A percentile compares a stretch with the other conserved stretches of the same genome.
These are phyloP conservation scores for Drosophila mauritiana DNA, from an alignment of 1,140 invertebrate genomes.

Conservation along the genomic window DNA sequence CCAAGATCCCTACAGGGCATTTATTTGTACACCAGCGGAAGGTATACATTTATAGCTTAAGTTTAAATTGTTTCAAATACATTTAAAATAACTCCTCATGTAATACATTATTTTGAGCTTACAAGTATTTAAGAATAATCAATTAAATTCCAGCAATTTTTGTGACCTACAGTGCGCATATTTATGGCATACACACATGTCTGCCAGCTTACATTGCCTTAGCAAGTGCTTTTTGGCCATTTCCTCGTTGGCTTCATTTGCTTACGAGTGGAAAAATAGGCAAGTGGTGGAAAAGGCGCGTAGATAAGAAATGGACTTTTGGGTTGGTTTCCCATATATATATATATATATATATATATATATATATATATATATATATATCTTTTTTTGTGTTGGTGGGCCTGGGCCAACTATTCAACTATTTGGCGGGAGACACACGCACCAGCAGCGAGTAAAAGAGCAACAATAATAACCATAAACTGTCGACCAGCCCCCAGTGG, in stretches of 20 bases:
- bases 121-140: too few relatives aligned
- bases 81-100: too few relatives aligned
- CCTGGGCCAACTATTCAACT: conserved; percentile 32
- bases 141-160: neutral
- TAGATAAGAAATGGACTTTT: conserved; percentile 20
- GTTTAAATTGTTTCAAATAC: too few relatives aligned
- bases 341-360: too few relatives aligned
- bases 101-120: too few relatives aligned
- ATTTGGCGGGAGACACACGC: conserved; percentile 14
- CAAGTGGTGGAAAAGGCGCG: neutral
- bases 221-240: conserved; percentile 71
- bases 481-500: conserved; percentile 31
- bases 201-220: conserved; percentile 25
- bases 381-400: neutral
- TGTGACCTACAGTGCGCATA: conserved; percentile 9
- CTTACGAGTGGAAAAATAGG: conserved; percentile 49
- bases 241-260: conserved; percentile 73
- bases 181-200: conserved; percentile 44
- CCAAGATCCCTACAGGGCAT: neutral
- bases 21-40: neutral
- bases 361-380: too few relatives aligned
- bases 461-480: conserved; percentile 68
- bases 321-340: conserved; percentile 15
- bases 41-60: too few relatives aligned
- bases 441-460: conserved; percentile 33